Conservation (phyloP, 2,888 invertebrate species). For the Ferrisia virgata region DNA sequence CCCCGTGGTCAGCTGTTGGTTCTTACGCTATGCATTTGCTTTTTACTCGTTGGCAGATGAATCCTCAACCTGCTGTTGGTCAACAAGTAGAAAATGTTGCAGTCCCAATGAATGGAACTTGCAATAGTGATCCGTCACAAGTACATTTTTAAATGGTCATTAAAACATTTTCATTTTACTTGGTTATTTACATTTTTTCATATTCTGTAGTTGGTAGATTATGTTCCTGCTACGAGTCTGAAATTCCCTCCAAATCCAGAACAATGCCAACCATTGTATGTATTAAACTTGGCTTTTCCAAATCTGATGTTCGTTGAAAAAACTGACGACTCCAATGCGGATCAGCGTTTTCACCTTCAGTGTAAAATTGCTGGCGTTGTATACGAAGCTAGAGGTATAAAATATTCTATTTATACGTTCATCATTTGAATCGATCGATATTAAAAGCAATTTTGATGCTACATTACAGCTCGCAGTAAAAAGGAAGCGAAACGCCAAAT, state of each 20-base stretch:
- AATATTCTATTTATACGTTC: background rate
- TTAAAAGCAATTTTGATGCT: background rate
- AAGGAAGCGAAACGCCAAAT: constrained; percentile 33
- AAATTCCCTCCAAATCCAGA: constrained; percentile 33
- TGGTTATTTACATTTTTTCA: background rate
- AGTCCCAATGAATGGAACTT: background rate
- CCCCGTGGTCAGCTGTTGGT: constrained; percentile 42
- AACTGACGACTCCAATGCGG: constrained; percentile 22
- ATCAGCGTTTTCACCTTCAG: constrained; percentile 25
- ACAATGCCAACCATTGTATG: constrained; percentile 34
- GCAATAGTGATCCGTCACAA: background rate
- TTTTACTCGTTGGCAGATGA: constrained; percentile 40
- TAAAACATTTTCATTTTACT: background rate
- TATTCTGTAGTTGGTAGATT: constrained; percentile 19
- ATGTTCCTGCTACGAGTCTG: background rate
- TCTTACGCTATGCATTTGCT: constrained; percentile 42
- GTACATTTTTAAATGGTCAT: background rate
- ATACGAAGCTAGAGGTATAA: constrained; percentile 38
- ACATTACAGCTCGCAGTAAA: constrained; percentile 30
- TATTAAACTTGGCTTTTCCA: constrained; percentile 40
- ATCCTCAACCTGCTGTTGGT: background rate
- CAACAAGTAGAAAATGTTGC: background rate
- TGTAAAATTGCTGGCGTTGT: constrained; percentile 28
- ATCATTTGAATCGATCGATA: background rate
- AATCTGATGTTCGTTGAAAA: constrained; percentile 21